Percentiles rank a stretch among this genome's conserved stretches.
Conservation (phyloP, 2,888 invertebrate species). For the Orchesella flavescens region DNA sequence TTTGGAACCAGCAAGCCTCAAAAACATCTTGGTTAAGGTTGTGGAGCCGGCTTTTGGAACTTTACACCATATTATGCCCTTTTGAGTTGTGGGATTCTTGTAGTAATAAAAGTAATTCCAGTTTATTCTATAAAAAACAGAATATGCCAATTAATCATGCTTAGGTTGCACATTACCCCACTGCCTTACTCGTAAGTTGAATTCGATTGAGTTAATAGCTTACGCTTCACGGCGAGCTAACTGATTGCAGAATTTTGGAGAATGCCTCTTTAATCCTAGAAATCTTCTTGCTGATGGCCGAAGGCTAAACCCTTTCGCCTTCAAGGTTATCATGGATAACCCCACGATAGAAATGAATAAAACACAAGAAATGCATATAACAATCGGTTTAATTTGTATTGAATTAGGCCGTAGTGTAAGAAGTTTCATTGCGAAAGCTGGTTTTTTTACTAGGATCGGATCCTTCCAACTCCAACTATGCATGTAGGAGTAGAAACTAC, state of each 20-base stretch:
- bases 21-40: slow-evolving; percentile 68
- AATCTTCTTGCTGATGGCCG: slow-evolving; percentile 14
- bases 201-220: neutral
- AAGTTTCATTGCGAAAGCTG: slow-evolving; percentile 11
- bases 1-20: slow-evolving; percentile 67
- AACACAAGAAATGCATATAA: slow-evolving; percentile 4
- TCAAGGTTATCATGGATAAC: slow-evolving; percentile 19
- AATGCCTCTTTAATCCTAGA: slow-evolving; percentile 3
- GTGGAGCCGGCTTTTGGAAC: slow-evolving; percentile 70
- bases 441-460: neutral
- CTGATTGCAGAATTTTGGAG: slow-evolving; percentile 32
- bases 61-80: slow-evolving; percentile 70
- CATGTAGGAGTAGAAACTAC: no score
- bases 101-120: slow-evolving; percentile 70
- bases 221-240: slow-evolving; percentile 35
- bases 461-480: no score
- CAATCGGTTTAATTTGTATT: slow-evolving; percentile 21
- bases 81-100: slow-evolving; percentile 57
- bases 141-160: no score
- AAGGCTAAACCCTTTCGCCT: slow-evolving; percentile 11
- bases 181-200: no score
- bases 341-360: slow-evolving; percentile 5
- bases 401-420: slow-evolving; percentile 25
- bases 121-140: slow-evolving; percentile 55
- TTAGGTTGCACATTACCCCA: no score